Evolutionary conservation across 2,888 invertebrate genomes (phyloP), one percentile per base, ranked within the genome.

Genomic region (Clivina fossor): DNA sequence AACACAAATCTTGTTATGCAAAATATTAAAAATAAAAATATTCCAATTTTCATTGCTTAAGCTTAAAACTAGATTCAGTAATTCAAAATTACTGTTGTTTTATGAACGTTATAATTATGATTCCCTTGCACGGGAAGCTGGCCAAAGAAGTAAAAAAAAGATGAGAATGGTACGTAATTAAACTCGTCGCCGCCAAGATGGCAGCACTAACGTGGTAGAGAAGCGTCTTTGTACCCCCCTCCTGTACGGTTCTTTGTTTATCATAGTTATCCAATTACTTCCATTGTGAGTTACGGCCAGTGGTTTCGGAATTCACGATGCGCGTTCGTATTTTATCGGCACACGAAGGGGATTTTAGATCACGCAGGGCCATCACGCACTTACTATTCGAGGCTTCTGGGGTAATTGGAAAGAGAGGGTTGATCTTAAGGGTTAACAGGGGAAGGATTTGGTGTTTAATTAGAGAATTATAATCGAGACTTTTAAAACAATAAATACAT

Each of bases 21-120:
- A 26, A 7, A 8, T 26, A 26, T 5, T 8, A 26, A 26, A 26
- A 7, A 26, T 26, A 26, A 7, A 7, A 7, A 5, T 26, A 8
- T 4, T 11, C 30, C 9, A 30, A 30, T 30, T 30, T 30, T 30
- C 30, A 3, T 11, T 11, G n/a, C 30, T n/a, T n/a, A n/a, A n/a
- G n/a, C n/a, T n/a, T n/a, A n/a, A n/a, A n/a, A n/a, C n/a, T n/a
- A n/a, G n/a, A n/a, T n/a, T n/a, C n/a, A n/a, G n/a, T 63, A 64
- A 64, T 64, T 64, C 60, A 61, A 62, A 64, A 62, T 61, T 62
- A 62, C 61, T 63, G 51, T 61, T 61, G 62, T 63, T 63, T 64
- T 64, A 62, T 62, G 57, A 58, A 56, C 61, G n/a, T n/a, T n/a
- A n/a, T 60, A 62, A 64, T 64, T 62, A 64, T 62, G 61, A 62